phyloP scores from a whole-genome alignment of 2,888 invertebrate genomes.

The Acrobasis consociella region DNA sequence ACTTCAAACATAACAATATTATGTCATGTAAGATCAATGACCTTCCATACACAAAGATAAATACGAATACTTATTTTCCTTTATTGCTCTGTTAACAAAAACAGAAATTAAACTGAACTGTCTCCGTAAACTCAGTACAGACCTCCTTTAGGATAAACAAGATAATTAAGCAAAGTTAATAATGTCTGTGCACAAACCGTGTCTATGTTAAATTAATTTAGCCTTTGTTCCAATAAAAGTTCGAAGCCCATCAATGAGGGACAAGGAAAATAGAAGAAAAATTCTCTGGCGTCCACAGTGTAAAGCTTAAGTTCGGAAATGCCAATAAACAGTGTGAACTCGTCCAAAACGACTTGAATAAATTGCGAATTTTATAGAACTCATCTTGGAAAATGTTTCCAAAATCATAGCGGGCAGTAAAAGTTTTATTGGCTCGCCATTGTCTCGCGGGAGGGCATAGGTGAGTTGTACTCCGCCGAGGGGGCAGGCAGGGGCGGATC shows the following conservation, averaged over 20 bases:
- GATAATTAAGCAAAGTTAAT: conserved; percentile 33
- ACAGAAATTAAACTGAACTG: conserved; percentile 27
- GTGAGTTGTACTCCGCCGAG: conserved; percentile 34
- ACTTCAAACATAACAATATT: too few species aligned
- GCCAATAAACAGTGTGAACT: conserved; percentile 55
- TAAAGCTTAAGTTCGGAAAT: conserved; percentile 49
- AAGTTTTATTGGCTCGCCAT: conserved; percentile 76
- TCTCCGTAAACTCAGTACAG: conserved; percentile 21
- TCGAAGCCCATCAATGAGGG: conserved; percentile 36
- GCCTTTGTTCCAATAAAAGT: conserved; percentile 31
- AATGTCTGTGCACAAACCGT: conserved; percentile 27
- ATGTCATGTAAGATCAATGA: too few species aligned
- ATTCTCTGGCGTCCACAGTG: conserved; percentile 43
- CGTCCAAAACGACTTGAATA: conserved; percentile 54
- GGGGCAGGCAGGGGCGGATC: too few species aligned
- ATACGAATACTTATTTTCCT: too few species aligned
- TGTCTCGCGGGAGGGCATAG: conserved; percentile 53
- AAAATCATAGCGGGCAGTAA: conserved; percentile 75
- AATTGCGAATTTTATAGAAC: conserved; percentile 74
- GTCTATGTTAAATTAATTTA: conserved; percentile 32
- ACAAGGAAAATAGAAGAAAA: conserved; percentile 37
- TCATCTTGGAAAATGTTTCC: conserved; percentile 71
- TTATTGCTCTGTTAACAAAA: background rate
- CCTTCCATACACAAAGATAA: too few species aligned
- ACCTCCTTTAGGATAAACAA: conserved; percentile 27